Evolutionary conservation across 2,113 vertebrate genomes (phyloP), one percentile per base, ranked within the genome.

Genomic region (Saccopteryx leptura): DNA sequence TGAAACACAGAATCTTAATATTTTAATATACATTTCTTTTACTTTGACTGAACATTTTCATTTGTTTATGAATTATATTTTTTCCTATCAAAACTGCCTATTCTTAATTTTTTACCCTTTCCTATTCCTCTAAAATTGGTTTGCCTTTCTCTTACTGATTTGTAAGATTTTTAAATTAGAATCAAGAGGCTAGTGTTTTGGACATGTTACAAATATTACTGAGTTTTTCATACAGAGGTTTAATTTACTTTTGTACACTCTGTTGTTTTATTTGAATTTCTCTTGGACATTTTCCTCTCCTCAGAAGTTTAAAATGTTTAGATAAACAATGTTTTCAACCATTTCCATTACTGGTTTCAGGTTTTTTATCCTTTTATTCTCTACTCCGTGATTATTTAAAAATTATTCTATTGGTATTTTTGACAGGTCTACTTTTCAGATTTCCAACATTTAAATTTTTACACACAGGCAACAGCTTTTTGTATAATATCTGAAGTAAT

Each of bases 111-210:
- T 15, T 85, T 1, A 3, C 8, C 31, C 23, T 92, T 52, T 39
- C 5, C 2, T 76, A 52, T 65, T 90, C 86, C 4, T 69, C 54
- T 92, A 88, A 58, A 83, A 48, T 75, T 58, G 7, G 21, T 69
- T 82, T 83, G 15, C 61, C 3, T 48, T 75, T 90, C 63, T 61
- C 15, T 83, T 84, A 66, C 9, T 82, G 17, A 66, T 94, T 74
- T 96, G 18, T 0, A 88, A 72, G 33, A 50, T 66, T 58, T 88
- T 94, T 54, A 50, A 71, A 54, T 66, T 74, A 91, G 19, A 96
- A 52, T 86, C 11, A 87, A 85, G 39, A 60, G 19, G 33, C 69
- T 91, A 83, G 23, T 87, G 39, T 75, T n/a, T 75, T 52, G 72
- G 63, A 84, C 13, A 56, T 2, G 4, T 39, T 83, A 48, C 54